Evolutionary conservation across 2,888 invertebrate species (phyloP).

Genomic region (Quadroppia sp.): DNA sequence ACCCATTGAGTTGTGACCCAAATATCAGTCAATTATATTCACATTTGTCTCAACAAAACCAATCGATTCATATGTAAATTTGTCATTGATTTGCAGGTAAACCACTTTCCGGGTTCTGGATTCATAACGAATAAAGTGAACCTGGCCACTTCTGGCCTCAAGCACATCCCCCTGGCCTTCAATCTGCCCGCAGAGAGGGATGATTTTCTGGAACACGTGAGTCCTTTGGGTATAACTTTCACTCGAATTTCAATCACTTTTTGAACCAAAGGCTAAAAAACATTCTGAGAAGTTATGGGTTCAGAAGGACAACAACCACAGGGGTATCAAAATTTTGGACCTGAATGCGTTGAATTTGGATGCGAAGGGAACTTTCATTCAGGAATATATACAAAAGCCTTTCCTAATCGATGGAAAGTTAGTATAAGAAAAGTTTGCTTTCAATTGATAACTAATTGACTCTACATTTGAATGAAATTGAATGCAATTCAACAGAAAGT

Average conservation of each 20-base stretch:
- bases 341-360: conserved; percentile 67
- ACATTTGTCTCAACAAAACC: too few relatives aligned
- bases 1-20: too few relatives aligned
- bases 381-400: conserved; percentile 83
- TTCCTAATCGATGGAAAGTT: conserved; percentile 78
- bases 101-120: conserved; percentile 65
- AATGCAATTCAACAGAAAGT: conserved; percentile 60
- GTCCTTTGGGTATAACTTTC: conserved; percentile 44
- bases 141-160: conserved; percentile 69
- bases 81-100: conserved; percentile 36
- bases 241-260: not conserved
- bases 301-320: conserved; percentile 84
- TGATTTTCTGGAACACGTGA: conserved; percentile 65
- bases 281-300: conserved; percentile 74
- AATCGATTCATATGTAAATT: not conserved
- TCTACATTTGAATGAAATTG: not conserved
- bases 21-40: too few relatives aligned
- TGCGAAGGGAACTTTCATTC: conserved; percentile 73
- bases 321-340: conserved; percentile 73
- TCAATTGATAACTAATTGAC: too few relatives aligned
- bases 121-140: conserved; percentile 88
- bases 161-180: conserved; percentile 81
- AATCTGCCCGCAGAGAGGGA: conserved; percentile 71
- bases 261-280: conserved; percentile 54
- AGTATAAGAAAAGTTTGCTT: conserved; percentile 33